Conservation (phyloP, 2,113 vertebrate species). For the Pionites leucogaster region DNA sequence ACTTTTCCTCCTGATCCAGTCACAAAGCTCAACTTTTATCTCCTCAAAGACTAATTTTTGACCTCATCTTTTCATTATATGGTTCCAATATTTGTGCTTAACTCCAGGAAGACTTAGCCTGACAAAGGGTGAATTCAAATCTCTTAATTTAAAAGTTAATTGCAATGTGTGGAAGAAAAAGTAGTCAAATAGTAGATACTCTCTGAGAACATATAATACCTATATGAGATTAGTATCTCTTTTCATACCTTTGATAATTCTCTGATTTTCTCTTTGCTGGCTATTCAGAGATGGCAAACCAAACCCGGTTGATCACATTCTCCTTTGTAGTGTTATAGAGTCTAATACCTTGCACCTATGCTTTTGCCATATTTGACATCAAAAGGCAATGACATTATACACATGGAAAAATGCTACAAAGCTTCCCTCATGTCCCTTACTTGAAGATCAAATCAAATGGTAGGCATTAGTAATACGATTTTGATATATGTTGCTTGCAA, state of each 20-base stretch:
- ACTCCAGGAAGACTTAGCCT: neutral
- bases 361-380: neutral
- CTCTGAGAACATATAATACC: neutral
- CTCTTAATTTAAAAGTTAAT: neutral
- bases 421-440: neutral
- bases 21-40: neutral
- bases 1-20: accelerated
- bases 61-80: neutral
- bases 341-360: neutral
- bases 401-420: neutral
- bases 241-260: neutral
- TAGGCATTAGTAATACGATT: neutral
- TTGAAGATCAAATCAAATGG: neutral
- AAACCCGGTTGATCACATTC: neutral
- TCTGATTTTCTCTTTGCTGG: neutral
- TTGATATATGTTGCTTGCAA: neutral
- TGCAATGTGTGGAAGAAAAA: neutral
- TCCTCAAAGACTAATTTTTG: neutral
- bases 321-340: neutral
- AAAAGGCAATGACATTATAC: neutral
- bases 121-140: neutral
- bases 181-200: neutral
- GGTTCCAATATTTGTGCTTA: neutral
- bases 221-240: neutral
- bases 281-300: neutral